Percentiles rank a stretch among this genome's conserved stretches.
Conservation (phyloP, 2,113 vertebrate species). For the Xenus cinereus region DNA sequence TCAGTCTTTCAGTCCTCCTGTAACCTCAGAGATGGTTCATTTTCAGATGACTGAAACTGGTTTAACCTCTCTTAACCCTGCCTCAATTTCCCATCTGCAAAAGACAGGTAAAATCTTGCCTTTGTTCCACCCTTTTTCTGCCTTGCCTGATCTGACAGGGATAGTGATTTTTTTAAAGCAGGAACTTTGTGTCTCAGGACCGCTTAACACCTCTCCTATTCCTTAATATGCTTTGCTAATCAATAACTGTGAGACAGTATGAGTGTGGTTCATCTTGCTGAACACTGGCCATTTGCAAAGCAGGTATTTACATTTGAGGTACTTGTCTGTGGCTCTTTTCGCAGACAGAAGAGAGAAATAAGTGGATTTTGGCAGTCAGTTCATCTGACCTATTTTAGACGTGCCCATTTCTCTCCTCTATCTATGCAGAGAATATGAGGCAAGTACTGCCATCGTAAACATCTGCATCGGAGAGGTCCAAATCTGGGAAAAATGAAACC, state of each 20-base stretch:
- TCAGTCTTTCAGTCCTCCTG: neutral
- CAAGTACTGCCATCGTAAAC: neutral
- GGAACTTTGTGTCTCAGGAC: neutral
- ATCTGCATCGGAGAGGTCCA: neutral
- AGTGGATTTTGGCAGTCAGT: neutral
- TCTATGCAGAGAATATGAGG: neutral
- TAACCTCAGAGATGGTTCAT: neutral
- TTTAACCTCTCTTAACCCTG: neutral
- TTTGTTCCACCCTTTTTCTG: neutral
- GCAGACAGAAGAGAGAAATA: neutral
- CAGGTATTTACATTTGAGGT: neutral
- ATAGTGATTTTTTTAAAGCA: neutral
- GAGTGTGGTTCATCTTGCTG: neutral
- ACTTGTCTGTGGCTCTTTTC: neutral
- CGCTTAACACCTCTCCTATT: neutral
- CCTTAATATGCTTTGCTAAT: conserved; percentile 1
- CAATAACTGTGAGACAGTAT: neutral
- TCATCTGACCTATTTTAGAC: neutral
- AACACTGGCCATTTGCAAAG: neutral
- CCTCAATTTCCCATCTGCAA: neutral
- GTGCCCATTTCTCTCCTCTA: neutral
- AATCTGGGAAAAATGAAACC: neutral
- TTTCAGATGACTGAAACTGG: neutral
- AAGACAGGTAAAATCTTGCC: neutral
- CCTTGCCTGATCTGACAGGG: neutral